Evolutionary conservation across 2,888 invertebrate species (phyloP), one percentile per base, ranked within the genome.

Genomic region (Andrena praecox): DNA sequence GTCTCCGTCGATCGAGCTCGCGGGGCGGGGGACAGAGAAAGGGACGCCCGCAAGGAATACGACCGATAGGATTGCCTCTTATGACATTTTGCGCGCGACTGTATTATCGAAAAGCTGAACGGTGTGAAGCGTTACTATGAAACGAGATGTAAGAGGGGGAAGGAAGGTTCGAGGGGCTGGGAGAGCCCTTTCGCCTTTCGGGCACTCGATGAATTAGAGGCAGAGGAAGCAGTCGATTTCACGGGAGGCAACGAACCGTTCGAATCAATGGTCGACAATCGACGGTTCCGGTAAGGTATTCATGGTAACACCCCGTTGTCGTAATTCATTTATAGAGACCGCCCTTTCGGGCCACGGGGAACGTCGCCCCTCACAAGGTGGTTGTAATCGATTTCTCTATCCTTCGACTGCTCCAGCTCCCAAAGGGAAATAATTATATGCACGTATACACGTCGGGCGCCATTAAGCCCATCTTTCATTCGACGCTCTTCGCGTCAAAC

Each of bases 251-350:
- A 66, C 54, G 75, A 68, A 77, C 72, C 77, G 79, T 85, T 87
- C 70, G 73, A 86, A 78, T 86, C 86, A 86, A 84, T 81, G 84
- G 73, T 33, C 76, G 80, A 71, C 81, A 73, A 86, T 86, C 85
- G 80, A 70, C 77, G 60, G 54, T 84, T 69, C 68, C 77, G 59
- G 52, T 63, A 75, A 75, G 59, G 54, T 60, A 70, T 62, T 63
- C 70, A 56, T 24, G 42, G 56, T 62, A 69, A 73, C 73, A 71
- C 64, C 70, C 56, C 27, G 50, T 79, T 69, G 56, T 56, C 67
- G 73, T 85, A 85, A 86, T 80, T 85, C 80, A 85, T 85, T 86
- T 86, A 86, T 76, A 60, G 42, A 48, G 48, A 60, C 48, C 54
- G 50, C 31, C 29, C 59, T 73, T 76, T 79, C 69, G 29, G 48